Evolutionary conservation across 2,888 invertebrate genomes (phyloP), one percentile per base, ranked within the genome.

Genomic region (Ferrisia virgata): DNA sequence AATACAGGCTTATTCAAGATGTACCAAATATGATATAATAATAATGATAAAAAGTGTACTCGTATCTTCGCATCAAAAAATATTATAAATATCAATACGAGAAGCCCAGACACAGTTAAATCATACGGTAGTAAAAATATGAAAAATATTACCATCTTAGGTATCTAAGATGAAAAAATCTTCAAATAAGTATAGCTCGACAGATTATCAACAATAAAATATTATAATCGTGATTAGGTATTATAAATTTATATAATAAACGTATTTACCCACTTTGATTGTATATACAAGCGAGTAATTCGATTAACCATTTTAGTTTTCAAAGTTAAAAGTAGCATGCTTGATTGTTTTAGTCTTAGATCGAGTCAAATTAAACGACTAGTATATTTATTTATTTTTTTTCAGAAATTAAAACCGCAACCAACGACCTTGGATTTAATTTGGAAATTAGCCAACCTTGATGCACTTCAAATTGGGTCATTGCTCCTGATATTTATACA

Each of bases 251-350:
- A 28, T 25, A 64, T 64, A 28, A 64, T 64, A 0, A 72, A 33
- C 72, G 72, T 72, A 72, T 72, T 72, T 72, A 72, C 72, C 72
- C 72, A 72, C 15, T 72, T 72, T 47, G 47, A 47, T 47, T 47
- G n/a, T 47, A 8, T 47, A 64, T 11, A 64, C 58, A 28, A 53
- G 4, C 25, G 28, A 64, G 58, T 64, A 64, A 64, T 64, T 64
- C 47, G 58, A 64, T 64, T 64, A 64, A 25, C 58, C 58, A 64
- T 47, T 47, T 47, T 18, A 47, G 18, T 18, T 5, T 47, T 47
- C 47, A 18, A 8, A 28, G 58, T 28, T 64, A 64, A n/a, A n/a
- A n/a, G n/a, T n/a, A n/a, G n/a, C n/a, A n/a, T n/a, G n/a, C 58
- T 28, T 64, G 58, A 64, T 64, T 64, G 58, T 64, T 64, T 28